These are phyloP conservation scores for Anomalospiza imberbis DNA, from an alignment of 2,797 vertebrate species.

Conservation along the genomic window DNA sequence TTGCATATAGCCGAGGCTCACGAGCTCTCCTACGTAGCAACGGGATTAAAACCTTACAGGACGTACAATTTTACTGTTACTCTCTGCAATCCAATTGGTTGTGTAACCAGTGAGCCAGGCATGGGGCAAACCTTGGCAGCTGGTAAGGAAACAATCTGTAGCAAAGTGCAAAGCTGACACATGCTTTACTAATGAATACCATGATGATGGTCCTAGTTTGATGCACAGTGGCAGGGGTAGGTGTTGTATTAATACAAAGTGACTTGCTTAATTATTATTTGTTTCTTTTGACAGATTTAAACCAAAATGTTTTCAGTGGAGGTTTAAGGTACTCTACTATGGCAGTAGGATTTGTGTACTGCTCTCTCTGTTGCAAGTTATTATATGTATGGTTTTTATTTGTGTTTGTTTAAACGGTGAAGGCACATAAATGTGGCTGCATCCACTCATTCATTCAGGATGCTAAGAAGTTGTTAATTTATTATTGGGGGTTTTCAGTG, in stretches of 20 bases:
- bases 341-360: background rate
- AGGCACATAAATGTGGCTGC: background rate
- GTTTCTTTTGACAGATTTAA: conserved; percentile 40
- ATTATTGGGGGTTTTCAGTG: background rate
- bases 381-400: background rate
- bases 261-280: conserved; percentile 53
- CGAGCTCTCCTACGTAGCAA: conserved; percentile 65
- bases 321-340: background rate
- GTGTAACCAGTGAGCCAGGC: conserved; percentile 79
- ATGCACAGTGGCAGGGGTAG: conserved; percentile 9
- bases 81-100: conserved; percentile 85
- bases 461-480: background rate
- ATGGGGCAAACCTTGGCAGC: conserved; percentile 81
- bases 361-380: background rate
- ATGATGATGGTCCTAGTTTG: conserved; percentile 39
- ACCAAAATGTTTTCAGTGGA: conserved; percentile 24
- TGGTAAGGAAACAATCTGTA: conserved; percentile 75
- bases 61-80: conserved; percentile 85
- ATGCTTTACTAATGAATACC: conserved; percentile 7
- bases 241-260: conserved; percentile 34
- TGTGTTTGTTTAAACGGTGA: background rate
- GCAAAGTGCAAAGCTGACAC: conserved; percentile 14
- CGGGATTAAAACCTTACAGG: conserved; percentile 80
- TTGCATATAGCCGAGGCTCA: conserved; percentile 75
- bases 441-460: background rate